Base-by-base conservation (phyloP, 2,888 invertebrate species). In the Nycteola revayana region DNA sequence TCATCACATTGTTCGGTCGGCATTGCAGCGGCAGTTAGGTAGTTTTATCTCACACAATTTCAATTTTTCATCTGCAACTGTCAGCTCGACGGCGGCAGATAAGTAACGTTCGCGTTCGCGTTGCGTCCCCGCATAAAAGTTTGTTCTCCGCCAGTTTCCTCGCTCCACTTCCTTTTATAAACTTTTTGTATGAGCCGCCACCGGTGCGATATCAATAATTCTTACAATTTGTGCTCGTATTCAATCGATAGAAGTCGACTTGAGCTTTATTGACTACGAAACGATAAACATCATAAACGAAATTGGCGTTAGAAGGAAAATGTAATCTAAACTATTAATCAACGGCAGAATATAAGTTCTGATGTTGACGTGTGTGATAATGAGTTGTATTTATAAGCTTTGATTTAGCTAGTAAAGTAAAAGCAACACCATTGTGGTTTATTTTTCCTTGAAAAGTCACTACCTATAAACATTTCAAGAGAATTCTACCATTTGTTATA, bases 21-120 rank as follows among this genome's bases (percentile, higher is more conserved):
- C 68, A 64, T 56, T 69, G 75, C 73, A 71, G 78, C 71, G 62
- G 79, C 77, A 81, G 84, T 83, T 83, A 77, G 82, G 81, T 82
- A 79, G 83, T 87, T 88, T 88, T 88, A 87, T 87, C 88, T 86
- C 85, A 75, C 80, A 86, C 86, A 85, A 87, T 87, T 88, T 88
- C 87, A 88, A 88, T 88, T 87, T 87, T 88, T 88, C 87, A 88
- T 87, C 85, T 88, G 87, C 83, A 82, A 77, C 87, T 85, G 86
- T 87, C 87, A 85, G 86, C 85, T 70, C 70, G 75, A 72, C 78
- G 73, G 75, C 66, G 75, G 76, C 68, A 86, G 87, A 88, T 88
- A 88, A 86, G 86, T 87, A 86, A 86, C 85, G 54, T 49, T 71
- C 75, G 73, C 75, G 75, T 67, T 75, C 70, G 70, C 73, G 72